Evolutionary conservation across 1,140 invertebrate species (phyloP), one percentile per base, ranked within the genome.

Genomic region (Drosophila parabipectinata): DNA sequence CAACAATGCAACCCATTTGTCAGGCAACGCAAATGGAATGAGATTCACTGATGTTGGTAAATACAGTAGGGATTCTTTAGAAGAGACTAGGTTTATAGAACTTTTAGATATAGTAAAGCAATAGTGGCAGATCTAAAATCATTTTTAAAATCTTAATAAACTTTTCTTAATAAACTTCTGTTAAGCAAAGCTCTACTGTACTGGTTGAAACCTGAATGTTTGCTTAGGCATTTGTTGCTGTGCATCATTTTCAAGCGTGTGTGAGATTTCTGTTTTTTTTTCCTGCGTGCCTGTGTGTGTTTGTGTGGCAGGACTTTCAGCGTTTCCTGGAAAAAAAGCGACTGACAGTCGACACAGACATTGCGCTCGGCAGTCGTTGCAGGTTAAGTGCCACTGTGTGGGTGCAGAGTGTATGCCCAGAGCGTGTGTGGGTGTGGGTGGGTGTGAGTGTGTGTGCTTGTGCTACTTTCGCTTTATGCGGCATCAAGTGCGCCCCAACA

Each of bases 391-490:
- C 51, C 48, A 50, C 24, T 48, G 56, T 50, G 26, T 28, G 37
- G 15, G 32, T 44, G 45, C 14, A 7, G n/a, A 44, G 41, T 44
- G n/a, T 44, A 14, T 56, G 34, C 26, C 26, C 26, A 28, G 26
- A 28, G 26, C 26, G 9, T 45, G 14, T 61, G 48, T n/a, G n/a
- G n/a, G n/a, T n/a, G n/a, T 53, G 48, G 18, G 41, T 41, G 37
- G 24, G 28, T 56, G 39, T 55, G 28, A 48, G 59, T 48, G 47
- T 72, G 59, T 59, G 55, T 66, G 67, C 67, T 50, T 84, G 82
- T 81, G 82, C 74, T 54, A 85, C 82, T 81, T 85, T 77, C 66
- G 60, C 68, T 81, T 85, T 85, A 73, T 85, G 79, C 67, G 76
- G 79, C 77, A 87, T 79, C 83, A 87, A 87, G 75, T 81, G 78